Conservation (phyloP, 2,797 vertebrate genomes). For the Pangasius krempfi region DNA sequence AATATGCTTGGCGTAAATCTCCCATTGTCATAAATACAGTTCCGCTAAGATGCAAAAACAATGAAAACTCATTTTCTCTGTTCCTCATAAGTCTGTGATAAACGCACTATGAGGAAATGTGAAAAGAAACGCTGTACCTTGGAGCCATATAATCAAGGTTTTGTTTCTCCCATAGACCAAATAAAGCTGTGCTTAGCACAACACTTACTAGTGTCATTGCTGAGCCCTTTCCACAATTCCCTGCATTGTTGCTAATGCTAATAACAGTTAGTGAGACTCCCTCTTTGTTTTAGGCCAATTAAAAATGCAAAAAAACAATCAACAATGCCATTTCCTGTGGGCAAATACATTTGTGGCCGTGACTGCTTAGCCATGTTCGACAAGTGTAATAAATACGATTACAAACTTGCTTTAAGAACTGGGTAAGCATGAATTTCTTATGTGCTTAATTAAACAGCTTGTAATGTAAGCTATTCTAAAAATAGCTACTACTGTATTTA, state of each 20-base stretch:
- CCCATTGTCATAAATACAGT: conserved; percentile 24
- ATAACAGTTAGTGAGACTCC: not conserved
- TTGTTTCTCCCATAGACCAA: conserved; percentile 18
- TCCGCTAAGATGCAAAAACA: conserved; percentile 9
- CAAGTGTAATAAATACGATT: not conserved
- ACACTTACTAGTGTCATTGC: not conserved
- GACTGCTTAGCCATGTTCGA: not conserved
- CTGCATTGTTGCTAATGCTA: not conserved
- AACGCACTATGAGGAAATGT: conserved; percentile 22
- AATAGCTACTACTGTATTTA: not conserved
- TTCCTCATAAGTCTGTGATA: conserved; percentile 26
- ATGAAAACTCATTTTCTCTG: conserved; percentile 35
- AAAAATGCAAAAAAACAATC: conserved; percentile 18
- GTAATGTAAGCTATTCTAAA: not conserved
- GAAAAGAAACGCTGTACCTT: conserved; percentile 11
- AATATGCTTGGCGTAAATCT: conserved; percentile 34
- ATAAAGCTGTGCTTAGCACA: conserved; percentile 12
- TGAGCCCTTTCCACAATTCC: not conserved
- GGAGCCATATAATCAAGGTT: conserved; percentile 13
- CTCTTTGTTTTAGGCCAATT: not conserved
- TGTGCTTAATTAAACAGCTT: not conserved
- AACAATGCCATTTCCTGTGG: not conserved
- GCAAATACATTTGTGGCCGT: not conserved
- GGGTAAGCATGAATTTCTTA: not conserved
- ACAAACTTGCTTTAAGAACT: not conserved